phyloP scores from a whole-genome alignment of 2,113 vertebrate genomes.

The Bubo blakistoni region DNA sequence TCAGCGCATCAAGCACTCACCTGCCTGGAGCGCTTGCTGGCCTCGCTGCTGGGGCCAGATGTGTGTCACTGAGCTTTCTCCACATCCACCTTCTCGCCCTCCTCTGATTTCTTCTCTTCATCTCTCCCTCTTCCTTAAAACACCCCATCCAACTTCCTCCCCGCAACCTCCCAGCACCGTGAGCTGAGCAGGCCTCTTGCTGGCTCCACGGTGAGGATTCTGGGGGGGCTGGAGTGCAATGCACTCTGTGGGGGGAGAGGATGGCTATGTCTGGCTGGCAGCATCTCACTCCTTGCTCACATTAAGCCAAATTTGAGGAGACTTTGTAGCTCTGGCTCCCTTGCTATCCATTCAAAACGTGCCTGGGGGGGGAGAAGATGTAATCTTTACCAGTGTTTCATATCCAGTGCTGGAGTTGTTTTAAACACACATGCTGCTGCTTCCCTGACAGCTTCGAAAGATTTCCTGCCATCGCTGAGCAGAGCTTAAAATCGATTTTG shows the following conservation, averaged over 20 bases:
- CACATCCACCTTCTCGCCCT: too few relatives aligned
- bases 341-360: not conserved
- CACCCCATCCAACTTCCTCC: accelerated
- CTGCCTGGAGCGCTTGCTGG: accelerated
- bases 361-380: not conserved
- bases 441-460: not conserved
- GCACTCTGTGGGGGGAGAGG: not conserved
- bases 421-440: not conserved
- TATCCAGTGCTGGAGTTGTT: not conserved
- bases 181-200: not conserved
- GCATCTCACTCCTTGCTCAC: not conserved
- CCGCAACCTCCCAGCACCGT: not conserved
- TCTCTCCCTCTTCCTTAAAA: not conserved
- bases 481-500: not conserved
- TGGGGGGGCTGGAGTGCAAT: not conserved
- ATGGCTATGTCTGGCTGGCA: accelerated
- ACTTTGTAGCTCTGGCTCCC: not conserved
- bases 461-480: not conserved
- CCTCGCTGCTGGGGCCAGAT: accelerated
- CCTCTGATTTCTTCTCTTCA: not conserved
- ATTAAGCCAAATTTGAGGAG: not conserved
- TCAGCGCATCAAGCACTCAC: not conserved
- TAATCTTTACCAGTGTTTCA: not conserved
- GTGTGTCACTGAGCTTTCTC: not conserved
- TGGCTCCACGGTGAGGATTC: not conserved